phyloP scores from a whole-genome alignment of 2,888 invertebrate species.

The Itoplectis maculator region DNA sequence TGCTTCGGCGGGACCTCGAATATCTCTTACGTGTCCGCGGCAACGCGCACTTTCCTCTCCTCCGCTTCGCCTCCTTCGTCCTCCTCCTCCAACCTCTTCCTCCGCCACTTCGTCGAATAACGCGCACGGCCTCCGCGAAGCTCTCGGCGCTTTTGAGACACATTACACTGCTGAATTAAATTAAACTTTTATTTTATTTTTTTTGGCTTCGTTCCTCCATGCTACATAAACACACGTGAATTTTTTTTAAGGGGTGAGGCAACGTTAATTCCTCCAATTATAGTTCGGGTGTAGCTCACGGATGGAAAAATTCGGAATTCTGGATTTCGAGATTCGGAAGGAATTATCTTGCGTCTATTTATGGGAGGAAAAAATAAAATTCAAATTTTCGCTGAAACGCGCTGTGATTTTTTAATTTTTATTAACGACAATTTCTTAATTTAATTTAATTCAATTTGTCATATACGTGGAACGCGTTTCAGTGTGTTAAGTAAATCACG shows the following conservation, averaged over 20 bases:
- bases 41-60: neutral
- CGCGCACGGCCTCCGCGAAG: neutral
- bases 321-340: neutral
- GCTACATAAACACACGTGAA: conserved; percentile 4
- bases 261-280: conserved; percentile 14
- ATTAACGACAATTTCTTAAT: too few species aligned
- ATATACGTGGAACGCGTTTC: too few species aligned
- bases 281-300: neutral
- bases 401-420: too few species aligned
- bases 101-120: too few species aligned
- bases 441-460: too few species aligned
- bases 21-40: conserved; percentile 46
- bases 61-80: neutral
- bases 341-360: neutral
- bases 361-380: too few species aligned
- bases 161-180: conserved; percentile 20
- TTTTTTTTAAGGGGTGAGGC: too few species aligned
- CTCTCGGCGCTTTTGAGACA: conserved; percentile 25
- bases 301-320: too few species aligned
- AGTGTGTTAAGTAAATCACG: neutral
- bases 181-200: neutral
- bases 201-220: neutral
- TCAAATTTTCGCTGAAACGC: too few species aligned
- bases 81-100: too few species aligned
- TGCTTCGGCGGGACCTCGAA: conserved; percentile 54